These are phyloP conservation scores for Huso huso DNA, from an alignment of 2,797 vertebrate species.

Conservation along the genomic window DNA sequence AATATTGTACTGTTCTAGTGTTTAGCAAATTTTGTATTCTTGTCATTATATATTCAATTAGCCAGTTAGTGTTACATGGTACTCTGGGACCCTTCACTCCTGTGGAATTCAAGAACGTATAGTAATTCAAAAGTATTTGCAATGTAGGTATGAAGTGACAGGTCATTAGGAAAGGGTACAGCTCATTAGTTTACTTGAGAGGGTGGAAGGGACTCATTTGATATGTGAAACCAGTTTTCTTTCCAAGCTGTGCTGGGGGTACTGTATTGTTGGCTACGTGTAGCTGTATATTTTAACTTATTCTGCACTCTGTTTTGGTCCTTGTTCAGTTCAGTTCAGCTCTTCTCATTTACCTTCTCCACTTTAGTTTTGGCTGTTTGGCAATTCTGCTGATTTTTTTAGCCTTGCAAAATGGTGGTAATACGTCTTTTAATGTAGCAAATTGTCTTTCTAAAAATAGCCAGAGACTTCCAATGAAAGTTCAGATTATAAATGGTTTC, in stretches of 20 bases:
- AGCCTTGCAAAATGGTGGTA: slow-evolving; percentile 12
- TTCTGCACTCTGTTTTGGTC: not conserved
- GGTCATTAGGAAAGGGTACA: slow-evolving; percentile 2
- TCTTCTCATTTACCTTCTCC: not conserved
- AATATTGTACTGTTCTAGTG: no score
- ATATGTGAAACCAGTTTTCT: not conserved
- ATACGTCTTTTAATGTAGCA: slow-evolving; percentile 2
- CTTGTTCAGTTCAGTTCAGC: not conserved
- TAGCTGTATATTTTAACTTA: not conserved
- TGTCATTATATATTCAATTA: no score
- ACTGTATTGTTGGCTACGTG: not conserved
- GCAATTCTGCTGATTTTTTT: slow-evolving; percentile 4
- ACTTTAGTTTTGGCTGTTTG: not conserved
- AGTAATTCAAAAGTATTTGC: not conserved
- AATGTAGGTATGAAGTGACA: not conserved
- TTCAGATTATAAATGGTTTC: slow-evolving; percentile 9
- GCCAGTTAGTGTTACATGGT: not conserved
- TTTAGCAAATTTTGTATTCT: no score
- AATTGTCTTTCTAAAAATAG: slow-evolving; percentile 16
- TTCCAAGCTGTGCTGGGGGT: not conserved
- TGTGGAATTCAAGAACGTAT: not conserved
- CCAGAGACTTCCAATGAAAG: not conserved
- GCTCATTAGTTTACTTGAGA: slow-evolving; percentile 3
- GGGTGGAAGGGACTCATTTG: not conserved
- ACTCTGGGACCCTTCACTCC: not conserved